These are phyloP conservation scores for Pinna nobilis DNA, from an alignment of 1,140 invertebrate genomes.

Conservation along the genomic window DNA sequence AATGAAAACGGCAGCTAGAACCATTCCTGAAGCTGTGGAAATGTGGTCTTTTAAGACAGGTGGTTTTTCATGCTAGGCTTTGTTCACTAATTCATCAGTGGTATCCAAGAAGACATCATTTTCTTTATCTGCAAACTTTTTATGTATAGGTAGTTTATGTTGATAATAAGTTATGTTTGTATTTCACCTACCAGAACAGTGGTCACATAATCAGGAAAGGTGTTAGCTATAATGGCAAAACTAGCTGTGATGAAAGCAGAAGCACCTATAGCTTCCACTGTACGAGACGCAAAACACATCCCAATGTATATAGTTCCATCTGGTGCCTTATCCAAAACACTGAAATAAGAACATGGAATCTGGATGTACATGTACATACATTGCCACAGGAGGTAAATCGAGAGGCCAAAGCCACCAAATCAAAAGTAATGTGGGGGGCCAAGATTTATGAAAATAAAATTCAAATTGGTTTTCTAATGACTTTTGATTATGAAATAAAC, in stretches of 20 bases:
- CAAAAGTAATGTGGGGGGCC: too few species aligned
- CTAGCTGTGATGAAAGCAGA: slow-evolving; percentile 93
- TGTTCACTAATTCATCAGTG: background rate
- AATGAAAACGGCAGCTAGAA: background rate
- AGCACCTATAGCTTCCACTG: slow-evolving; percentile 93
- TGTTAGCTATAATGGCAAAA: slow-evolving; percentile 94
- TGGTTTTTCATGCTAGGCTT: background rate
- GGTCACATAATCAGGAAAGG: slow-evolving; percentile 92
- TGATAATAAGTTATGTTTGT: background rate
- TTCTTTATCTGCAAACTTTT: background rate
- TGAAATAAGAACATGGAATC: slow-evolving; percentile 32
- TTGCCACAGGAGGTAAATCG: too few species aligned
- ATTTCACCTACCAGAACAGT: slow-evolving; percentile 86
- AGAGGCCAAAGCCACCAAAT: too few species aligned
- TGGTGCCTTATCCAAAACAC: slow-evolving; percentile 82
- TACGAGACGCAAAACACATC: slow-evolving; percentile 89
- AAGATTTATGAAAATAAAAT: too few species aligned
- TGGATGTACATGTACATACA: too few species aligned
- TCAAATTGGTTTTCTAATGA: too few species aligned
- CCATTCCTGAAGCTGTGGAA: background rate
- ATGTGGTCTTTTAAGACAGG: too few species aligned
- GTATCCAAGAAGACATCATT: background rate
- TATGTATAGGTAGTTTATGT: background rate
- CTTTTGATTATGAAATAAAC: too few species aligned
- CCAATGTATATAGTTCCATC: slow-evolving; percentile 88